Percentiles rank a stretch among this genome's conserved stretches.
Evolutionary conservation across 37 sponge, comb jelly and placozoan genomes (phyloP).

Genomic region (Cliona cf. orientalis): DNA sequence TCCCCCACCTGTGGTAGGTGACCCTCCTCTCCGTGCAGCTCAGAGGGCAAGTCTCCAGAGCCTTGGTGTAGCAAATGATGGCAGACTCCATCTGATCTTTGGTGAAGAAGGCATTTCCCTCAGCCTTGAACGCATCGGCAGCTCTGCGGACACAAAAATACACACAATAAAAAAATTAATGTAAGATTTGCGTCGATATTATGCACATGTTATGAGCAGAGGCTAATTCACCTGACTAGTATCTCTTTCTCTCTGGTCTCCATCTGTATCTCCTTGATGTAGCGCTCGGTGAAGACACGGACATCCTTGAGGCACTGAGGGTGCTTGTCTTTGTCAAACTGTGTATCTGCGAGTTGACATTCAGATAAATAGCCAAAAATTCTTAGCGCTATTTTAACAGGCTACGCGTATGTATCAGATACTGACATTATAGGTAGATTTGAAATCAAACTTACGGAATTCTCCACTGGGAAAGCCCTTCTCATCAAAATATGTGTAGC

Average conservation of each 20-base stretch:
- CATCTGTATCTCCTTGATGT: slow-evolving; percentile 14
- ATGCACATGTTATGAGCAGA: background rate
- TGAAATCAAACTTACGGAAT: no score
- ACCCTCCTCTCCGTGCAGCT: slow-evolving; percentile 42
- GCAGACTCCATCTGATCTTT: slow-evolving; percentile 18
- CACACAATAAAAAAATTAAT: background rate
- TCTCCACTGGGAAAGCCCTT: background rate
- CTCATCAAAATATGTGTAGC: slow-evolving; percentile 14
- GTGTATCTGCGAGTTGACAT: background rate
- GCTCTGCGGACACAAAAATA: background rate
- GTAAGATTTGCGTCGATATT: background rate
- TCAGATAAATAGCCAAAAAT: background rate
- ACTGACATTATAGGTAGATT: no score
- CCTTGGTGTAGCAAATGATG: slow-evolving; percentile 41
- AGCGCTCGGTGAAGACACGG: slow-evolving; percentile 21
- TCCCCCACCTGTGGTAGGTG: slow-evolving; percentile 57
- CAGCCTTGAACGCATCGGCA: slow-evolving; percentile 37
- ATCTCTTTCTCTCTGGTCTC: slow-evolving; percentile 12
- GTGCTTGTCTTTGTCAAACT: background rate
- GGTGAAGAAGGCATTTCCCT: slow-evolving; percentile 41
- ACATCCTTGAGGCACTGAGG: slow-evolving; percentile 35
- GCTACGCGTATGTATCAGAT: no score
- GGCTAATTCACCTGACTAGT: slow-evolving; percentile 12
- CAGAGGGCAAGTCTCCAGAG: slow-evolving; percentile 49
- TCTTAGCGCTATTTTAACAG: no score